Evolutionary conservation across 2,888 invertebrate species (phyloP), one percentile per base, ranked within the genome.

Genomic region (Ormia ochracea): DNA sequence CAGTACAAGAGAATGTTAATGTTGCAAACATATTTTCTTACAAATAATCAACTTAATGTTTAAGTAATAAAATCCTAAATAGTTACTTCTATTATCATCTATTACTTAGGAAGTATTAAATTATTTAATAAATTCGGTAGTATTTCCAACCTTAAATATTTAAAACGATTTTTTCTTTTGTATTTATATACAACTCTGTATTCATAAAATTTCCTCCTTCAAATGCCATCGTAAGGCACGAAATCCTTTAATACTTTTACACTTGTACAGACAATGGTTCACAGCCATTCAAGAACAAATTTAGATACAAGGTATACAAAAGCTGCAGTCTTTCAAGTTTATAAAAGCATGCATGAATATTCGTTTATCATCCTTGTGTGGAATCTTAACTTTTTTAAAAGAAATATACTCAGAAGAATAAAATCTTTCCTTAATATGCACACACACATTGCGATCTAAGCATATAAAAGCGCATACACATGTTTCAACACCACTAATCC

Each of bases 101-200:
- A 17, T 14, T 6, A 12, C 12, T 17, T 4, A 58, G 58, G 14
- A 59, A 6, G 38, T 48, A 19, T 61, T 66, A 48, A 31, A 73
- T 58, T 58, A 80, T 68, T 73, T 73, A 80, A 80, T 73, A 66
- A 61, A 26, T 58, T 72, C 48, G 48, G 41, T 61, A 76, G 63
- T 38, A 63, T 36, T 73, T 76, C 58, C 36, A 73, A 72, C 66
- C 63, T 61, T 33, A 61, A 31, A 58, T 63, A 80, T 43, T 73
- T 76, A 65, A 68, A 68, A 76, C 68, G 68, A 45, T 68, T 76
- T 72, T 76, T 73, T 43, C 72, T 76, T 50, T 50, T 68, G 56
- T 73, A 80, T 80, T 72, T 56, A 72, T 72, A 10, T 36, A 2
- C 12, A 61, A 26, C 59, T 66, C 50, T 45, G 26, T 58, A 33